phyloP scores from a whole-genome alignment of 2,888 invertebrate genomes.

The Crossocerus cetratus region DNA sequence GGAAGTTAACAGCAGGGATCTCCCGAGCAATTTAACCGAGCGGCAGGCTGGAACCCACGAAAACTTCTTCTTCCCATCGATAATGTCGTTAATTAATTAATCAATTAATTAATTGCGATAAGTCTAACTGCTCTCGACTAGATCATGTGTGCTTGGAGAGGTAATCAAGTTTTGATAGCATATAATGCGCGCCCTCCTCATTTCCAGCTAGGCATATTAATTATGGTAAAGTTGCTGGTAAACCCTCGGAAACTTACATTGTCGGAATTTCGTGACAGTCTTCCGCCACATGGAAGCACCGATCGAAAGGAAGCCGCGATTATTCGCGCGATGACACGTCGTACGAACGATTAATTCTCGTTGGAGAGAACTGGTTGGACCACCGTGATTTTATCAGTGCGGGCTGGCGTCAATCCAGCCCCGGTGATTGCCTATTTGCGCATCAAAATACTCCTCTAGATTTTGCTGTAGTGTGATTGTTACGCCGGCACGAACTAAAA shows the following conservation, averaged over 20 bases:
- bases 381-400: slow-evolving; percentile 36
- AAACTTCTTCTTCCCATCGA: not conserved
- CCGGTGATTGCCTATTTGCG: slow-evolving; percentile 42
- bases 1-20: too few species aligned
- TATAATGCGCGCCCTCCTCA: not conserved
- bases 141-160: not conserved
- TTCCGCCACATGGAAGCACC: slow-evolving; percentile 3
- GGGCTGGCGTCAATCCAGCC: slow-evolving; percentile 37
- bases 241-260: slow-evolving; percentile 1
- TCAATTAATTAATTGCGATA: not conserved
- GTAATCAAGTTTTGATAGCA: not conserved
- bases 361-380: slow-evolving; percentile 12
- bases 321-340: slow-evolving; percentile 18
- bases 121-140: not conserved
- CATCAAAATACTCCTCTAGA: slow-evolving; percentile 36
- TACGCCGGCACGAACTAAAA: not conserved
- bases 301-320: not conserved
- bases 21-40: too few species aligned
- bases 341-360: slow-evolving; percentile 32
- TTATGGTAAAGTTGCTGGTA: not conserved
- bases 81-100: not conserved
- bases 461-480: not conserved
- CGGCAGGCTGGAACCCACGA: not conserved
- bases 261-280: slow-evolving; percentile 5
- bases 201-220: not conserved